Base-by-base conservation (phyloP, 1,140 invertebrate genomes). In the Tribolium madens region DNA sequence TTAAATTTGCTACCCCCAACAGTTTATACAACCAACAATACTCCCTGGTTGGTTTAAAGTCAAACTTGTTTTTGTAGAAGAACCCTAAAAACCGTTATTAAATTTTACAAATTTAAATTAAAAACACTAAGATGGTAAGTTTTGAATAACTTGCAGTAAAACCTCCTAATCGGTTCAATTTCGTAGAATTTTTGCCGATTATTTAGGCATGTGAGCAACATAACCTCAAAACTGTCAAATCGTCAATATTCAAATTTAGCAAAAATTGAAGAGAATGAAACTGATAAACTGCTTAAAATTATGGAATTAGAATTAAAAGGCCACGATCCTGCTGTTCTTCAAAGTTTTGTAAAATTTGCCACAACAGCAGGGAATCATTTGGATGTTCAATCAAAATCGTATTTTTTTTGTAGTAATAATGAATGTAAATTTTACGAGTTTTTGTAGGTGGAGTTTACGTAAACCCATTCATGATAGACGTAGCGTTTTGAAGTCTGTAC, bases 281-380 rank as follows among this genome's bases (percentile, higher is more conserved):
- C 86, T 3, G 96, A 97, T 84, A 94, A 93, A 86, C 87, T 97
- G 7, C 97, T 91, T 81, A 95, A 93, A 86, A 90, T 89, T 81
- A 86, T 98, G n/a, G 92, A 96, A 86, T 85, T 98, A 76, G 96
- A 98, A 88, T 89, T 97, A 42, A 89, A 92, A 83, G 93, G 94
- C 33, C 93, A 97, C 85, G 96, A 98, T 85, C 90, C 90, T 12
- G 93, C 92, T 3, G 95, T 98, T 3, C 84, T 98, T 2, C 91
- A 93, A 60, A 98, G 96, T 88, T 99, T 97, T 86, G 90, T 92
- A 68, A 91, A 90, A 87, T 99, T 97, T 88, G 88, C 92, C n/a
- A 88, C 89, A 7, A 91, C 90, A 60, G 91, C 96, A 47, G 95
- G 96, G 0, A 88, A 89, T 71, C 89, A 97, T 86, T 89, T 98